Percentiles rank a stretch among this genome's conserved stretches.
phyloP scores from a whole-genome alignment of 2,888 invertebrate genomes.

The Apotomis capreana region DNA sequence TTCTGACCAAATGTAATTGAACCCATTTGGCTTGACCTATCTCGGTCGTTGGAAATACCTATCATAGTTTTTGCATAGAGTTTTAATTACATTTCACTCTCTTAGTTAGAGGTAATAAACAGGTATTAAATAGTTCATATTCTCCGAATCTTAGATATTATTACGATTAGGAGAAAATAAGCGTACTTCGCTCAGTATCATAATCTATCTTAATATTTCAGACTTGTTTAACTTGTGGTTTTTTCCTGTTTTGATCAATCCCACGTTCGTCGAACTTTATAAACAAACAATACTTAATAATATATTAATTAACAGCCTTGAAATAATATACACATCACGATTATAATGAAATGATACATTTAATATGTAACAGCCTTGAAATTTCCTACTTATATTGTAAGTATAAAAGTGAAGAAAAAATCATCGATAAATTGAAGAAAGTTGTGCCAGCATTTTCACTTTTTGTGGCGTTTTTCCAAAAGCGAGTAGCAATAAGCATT shows the following conservation, averaged over 20 bases:
- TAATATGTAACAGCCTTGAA: too few species aligned
- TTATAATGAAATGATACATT: too few species aligned
- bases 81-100: too few species aligned
- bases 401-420: neutral
- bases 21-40: slow-evolving; percentile 56
- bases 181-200: neutral
- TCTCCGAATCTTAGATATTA: slow-evolving; percentile 8
- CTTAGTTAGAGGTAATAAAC: too few species aligned
- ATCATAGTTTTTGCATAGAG: neutral
- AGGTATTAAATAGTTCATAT: neutral
- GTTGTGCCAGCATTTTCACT: neutral
- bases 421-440: neutral
- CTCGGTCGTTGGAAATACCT: slow-evolving; percentile 4
- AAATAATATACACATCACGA: too few species aligned
- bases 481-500: too few species aligned
- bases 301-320: neutral
- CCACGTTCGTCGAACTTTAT: slow-evolving; percentile 10
- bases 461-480: neutral
- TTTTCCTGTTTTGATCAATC: slow-evolving; percentile 9
- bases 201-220: neutral
- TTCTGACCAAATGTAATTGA: slow-evolving; percentile 62
- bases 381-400: neutral
- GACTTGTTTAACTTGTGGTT: neutral
- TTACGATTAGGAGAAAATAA: neutral
- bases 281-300: neutral